Percentiles rank a stretch among this genome's conserved stretches.
phyloP scores from a whole-genome alignment of 1,140 invertebrate species.

The Pantala flavescens region DNA sequence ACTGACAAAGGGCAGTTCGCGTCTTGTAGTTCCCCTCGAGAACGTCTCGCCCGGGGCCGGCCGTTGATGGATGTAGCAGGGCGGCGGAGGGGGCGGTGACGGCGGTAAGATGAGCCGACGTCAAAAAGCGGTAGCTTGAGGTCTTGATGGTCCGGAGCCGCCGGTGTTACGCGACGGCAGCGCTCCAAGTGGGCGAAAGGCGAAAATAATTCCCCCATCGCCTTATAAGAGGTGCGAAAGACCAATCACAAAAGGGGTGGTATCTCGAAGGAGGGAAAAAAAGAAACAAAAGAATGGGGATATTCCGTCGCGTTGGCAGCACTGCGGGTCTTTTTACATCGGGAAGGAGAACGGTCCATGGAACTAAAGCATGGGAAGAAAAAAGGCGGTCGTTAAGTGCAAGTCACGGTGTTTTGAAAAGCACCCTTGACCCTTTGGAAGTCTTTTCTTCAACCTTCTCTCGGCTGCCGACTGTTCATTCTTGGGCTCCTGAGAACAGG shows the following conservation, averaged over 20 bases:
- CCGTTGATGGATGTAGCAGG: background rate
- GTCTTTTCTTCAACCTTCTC: background rate
- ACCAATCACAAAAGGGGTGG: background rate
- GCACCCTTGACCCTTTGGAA: background rate
- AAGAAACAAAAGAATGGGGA: background rate
- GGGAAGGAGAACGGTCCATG: background rate
- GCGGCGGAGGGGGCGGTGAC: background rate
- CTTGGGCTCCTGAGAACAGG: background rate
- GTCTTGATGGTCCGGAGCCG: background rate
- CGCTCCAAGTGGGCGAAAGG: background rate
- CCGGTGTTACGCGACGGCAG: background rate
- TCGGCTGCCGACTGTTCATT: background rate
- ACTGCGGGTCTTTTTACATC: background rate
- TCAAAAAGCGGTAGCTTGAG: background rate
- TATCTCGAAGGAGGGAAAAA: background rate
- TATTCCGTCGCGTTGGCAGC: background rate
- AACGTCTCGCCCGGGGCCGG: background rate
- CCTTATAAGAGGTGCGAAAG: background rate
- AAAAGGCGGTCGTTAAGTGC: background rate
- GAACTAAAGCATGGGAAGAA: background rate
- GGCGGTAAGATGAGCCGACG: slow-evolving; percentile 6
- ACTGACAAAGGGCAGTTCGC: background rate
- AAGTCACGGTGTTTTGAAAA: slow-evolving; percentile 2
- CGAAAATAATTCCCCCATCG: background rate
- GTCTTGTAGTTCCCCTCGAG: background rate